Percentiles rank a stretch among this genome's conserved stretches.
phyloP scores from a whole-genome alignment of 2,113 vertebrate genomes.

The Thermophis baileyi region DNA sequence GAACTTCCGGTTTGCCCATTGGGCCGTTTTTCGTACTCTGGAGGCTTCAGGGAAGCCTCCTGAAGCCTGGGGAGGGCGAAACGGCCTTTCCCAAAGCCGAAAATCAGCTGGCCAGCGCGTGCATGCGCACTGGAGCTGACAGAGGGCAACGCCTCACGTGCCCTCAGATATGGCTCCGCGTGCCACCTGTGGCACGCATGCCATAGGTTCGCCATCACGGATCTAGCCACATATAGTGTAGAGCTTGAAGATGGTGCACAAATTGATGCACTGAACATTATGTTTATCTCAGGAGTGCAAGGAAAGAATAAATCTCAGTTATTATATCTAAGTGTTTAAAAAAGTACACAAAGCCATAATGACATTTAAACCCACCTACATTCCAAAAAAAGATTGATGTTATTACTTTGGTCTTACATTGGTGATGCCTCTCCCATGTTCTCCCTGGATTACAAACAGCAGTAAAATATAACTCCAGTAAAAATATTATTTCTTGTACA shows the following conservation, averaged over 20 bases:
- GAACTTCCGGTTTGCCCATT: no score
- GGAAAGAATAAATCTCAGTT: background rate
- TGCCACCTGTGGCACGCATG: no score
- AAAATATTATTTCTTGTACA: background rate
- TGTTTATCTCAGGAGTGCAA: background rate
- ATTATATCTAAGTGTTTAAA: background rate
- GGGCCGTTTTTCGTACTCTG: no score
- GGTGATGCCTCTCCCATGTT: background rate
- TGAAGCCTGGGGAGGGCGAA: no score
- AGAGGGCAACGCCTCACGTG: no score
- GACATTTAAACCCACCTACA: background rate
- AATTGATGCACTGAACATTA: background rate
- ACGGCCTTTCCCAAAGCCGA: no score
- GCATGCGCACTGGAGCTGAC: no score
- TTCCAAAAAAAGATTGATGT: background rate
- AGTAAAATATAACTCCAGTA: conserved; percentile 27
- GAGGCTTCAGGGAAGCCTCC: no score
- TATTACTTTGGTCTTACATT: background rate
- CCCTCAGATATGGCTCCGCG: no score
- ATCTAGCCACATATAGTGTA: background rate
- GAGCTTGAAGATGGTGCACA: background rate
- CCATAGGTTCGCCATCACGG: no score
- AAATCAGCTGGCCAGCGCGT: no score
- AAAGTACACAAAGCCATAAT: background rate
- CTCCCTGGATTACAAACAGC: conserved; percentile 33